phyloP scores from a whole-genome alignment of 2,113 vertebrate genomes.

The Equus przewalskii region DNA sequence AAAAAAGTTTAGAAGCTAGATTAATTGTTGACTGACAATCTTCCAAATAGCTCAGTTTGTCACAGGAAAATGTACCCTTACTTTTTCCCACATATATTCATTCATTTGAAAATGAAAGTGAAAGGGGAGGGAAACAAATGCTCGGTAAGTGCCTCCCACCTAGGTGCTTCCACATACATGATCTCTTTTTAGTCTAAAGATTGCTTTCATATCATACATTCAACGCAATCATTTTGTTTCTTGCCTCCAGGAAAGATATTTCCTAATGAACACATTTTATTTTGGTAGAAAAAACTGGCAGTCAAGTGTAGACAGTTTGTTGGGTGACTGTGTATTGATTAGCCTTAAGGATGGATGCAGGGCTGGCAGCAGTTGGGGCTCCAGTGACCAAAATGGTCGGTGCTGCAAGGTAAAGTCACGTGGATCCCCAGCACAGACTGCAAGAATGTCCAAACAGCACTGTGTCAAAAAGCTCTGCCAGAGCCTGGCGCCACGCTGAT shows the following conservation, averaged over 20 bases:
- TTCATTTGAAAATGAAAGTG: constrained; percentile 48
- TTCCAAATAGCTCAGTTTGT: constrained; percentile 19
- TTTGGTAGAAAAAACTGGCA: background rate
- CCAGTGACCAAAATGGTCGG: background rate
- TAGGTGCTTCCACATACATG: background rate
- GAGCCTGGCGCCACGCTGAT: background rate
- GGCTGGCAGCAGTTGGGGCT: background rate
- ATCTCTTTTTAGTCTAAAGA: constrained; percentile 25
- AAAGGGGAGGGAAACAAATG: constrained; percentile 6
- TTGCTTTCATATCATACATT: background rate
- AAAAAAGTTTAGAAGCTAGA: constrained; percentile 28
- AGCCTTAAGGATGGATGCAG: background rate
- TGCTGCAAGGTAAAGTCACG: background rate
- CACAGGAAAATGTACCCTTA: background rate
- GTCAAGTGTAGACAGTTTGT: background rate
- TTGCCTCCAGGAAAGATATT: background rate
- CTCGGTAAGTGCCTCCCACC: background rate
- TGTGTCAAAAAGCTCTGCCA: background rate
- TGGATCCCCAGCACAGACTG: background rate
- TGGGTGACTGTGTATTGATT: background rate
- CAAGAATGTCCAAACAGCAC: background rate
- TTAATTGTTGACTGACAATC: constrained; percentile 26
- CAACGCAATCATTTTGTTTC: constrained; percentile 25
- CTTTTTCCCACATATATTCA: constrained; percentile 17
- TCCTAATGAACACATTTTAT: background rate